Conservation (phyloP, 2,888 invertebrate species). For the Icerya purchasi region DNA sequence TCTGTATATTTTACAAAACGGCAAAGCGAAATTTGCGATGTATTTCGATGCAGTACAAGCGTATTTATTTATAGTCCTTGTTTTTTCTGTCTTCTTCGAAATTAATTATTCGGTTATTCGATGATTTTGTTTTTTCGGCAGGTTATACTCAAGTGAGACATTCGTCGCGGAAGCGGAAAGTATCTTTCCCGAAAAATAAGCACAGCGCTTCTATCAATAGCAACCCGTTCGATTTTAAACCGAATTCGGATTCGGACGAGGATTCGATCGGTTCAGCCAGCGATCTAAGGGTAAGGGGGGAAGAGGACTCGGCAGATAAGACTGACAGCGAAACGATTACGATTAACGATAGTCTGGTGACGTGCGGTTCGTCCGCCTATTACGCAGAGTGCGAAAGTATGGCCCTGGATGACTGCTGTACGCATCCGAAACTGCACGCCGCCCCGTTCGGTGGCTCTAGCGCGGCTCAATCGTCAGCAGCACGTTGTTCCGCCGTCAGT, state of each 20-base stretch:
- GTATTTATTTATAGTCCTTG: no score
- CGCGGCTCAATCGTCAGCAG: slow-evolving; percentile 5
- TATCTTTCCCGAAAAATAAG: no score
- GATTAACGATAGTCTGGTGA: slow-evolving; percentile 39
- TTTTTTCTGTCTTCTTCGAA: no score
- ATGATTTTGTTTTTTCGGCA: no score
- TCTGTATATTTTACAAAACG: no score
- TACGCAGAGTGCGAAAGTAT: slow-evolving; percentile 51
- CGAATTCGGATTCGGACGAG: slow-evolving; percentile 26
- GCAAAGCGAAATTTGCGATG: no score
- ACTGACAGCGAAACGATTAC: slow-evolving; percentile 31
- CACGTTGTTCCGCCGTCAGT: slow-evolving; percentile 7
- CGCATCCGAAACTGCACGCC: slow-evolving; percentile 1
- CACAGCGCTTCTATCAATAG: no score
- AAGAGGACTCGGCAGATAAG: slow-evolving; percentile 27
- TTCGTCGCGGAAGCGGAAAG: no score
- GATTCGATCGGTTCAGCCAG: slow-evolving; percentile 52
- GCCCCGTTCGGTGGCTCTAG: slow-evolving; percentile 14
- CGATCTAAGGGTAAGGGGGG: slow-evolving; percentile 37
- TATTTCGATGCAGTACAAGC: no score
- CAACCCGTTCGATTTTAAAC: neutral
- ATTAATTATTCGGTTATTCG: no score
- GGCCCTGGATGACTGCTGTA: slow-evolving; percentile 19
- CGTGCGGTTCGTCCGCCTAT: slow-evolving; percentile 45
- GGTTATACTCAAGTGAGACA: no score